phyloP scores from a whole-genome alignment of 2,113 vertebrate genomes.

The Rostratula benghalensis region DNA sequence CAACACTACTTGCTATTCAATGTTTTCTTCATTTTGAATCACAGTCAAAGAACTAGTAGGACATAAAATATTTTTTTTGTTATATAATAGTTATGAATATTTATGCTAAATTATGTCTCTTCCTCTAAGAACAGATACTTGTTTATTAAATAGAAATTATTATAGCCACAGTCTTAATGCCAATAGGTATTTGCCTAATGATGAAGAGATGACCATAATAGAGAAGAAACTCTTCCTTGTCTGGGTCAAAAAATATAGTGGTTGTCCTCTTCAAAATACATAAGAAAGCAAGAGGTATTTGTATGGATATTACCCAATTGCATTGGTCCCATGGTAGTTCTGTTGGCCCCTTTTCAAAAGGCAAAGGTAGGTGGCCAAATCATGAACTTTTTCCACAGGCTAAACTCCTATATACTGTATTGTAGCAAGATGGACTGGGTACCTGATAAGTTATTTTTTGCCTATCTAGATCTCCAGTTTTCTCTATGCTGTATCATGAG shows the following conservation, averaged over 20 bases:
- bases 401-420: not conserved
- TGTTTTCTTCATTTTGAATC: not conserved
- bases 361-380: constrained; percentile 33
- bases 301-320: not conserved
- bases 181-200: constrained; percentile 57
- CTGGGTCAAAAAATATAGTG: constrained; percentile 33
- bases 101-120: constrained; percentile 15
- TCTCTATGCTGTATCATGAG: not conserved
- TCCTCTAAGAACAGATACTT: not conserved
- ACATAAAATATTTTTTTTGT: not conserved
- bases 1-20: not conserved
- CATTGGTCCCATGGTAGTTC: not conserved
- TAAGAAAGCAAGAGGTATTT: constrained; percentile 57
- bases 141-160: constrained; percentile 30
- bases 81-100: not conserved
- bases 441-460: not conserved
- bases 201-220: constrained; percentile 46
- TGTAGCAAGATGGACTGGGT: not conserved
- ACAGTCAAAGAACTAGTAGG: not conserved
- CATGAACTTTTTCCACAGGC: not conserved
- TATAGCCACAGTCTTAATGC: not conserved
- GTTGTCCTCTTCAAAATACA: constrained; percentile 22
- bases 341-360: constrained; percentile 57
- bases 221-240: constrained; percentile 31
- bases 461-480: not conserved